Evolutionary conservation across 2,797 vertebrate genomes (phyloP).

Genomic region (Smutsia gigantea): DNA sequence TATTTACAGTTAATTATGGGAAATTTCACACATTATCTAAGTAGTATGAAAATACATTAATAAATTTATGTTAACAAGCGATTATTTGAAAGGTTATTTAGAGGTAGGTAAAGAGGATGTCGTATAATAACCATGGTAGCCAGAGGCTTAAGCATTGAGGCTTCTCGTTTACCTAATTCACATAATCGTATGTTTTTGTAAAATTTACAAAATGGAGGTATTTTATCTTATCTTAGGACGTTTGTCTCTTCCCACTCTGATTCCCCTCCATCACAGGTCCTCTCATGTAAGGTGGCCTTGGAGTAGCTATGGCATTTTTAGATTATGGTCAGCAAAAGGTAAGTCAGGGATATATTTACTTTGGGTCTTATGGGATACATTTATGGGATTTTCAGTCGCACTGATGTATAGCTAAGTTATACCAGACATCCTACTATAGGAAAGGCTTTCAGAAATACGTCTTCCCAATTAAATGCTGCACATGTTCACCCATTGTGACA

Average conservation of each 20-base stretch:
- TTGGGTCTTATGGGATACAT: neutral
- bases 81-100: conserved; percentile 40
- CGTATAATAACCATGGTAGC: neutral
- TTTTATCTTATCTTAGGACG: neutral
- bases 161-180: neutral
- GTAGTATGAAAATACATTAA: conserved; percentile 47
- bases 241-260: neutral
- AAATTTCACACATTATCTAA: conserved; percentile 45
- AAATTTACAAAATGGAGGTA: neutral
- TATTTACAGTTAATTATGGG: conserved; percentile 67
- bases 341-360: neutral
- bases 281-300: neutral
- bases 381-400: neutral
- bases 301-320: neutral
- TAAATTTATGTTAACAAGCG: conserved; percentile 53
- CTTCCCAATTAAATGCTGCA: neutral
- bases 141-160: neutral
- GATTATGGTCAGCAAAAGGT: neutral
- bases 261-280: neutral
- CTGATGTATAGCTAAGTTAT: neutral
- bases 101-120: neutral
- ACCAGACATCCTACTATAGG: neutral
- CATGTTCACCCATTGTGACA: neutral
- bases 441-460: neutral
- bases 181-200: neutral